These are phyloP conservation scores for Thalpophila matura DNA, from an alignment of 2,888 invertebrate species.

Conservation along the genomic window DNA sequence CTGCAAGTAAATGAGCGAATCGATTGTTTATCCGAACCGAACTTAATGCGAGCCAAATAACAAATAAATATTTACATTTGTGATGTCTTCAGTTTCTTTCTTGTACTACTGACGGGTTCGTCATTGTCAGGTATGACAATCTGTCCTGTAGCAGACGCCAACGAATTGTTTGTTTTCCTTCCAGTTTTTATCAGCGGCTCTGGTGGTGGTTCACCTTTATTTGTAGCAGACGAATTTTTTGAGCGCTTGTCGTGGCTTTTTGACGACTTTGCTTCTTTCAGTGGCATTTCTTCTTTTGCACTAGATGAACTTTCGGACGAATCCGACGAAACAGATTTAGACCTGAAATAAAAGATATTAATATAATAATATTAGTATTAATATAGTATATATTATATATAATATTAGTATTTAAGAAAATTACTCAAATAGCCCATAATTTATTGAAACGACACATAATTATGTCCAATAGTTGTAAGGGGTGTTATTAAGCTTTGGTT, in stretches of 20 bases:
- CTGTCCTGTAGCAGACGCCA: constrained; percentile 96
- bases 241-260: constrained; percentile 81
- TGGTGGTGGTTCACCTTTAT: constrained; percentile 84
- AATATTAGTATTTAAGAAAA: too few relatives aligned
- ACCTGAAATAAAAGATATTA: constrained; percentile 66
- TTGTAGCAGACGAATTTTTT: constrained; percentile 80
- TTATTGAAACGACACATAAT: too few relatives aligned
- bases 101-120: constrained; percentile 84
- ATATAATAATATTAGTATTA: too few relatives aligned
- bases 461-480: too few relatives aligned
- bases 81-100: constrained; percentile 92
- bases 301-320: constrained; percentile 77
- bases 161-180: constrained; percentile 96
- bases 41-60: neutral
- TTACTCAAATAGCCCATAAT: too few relatives aligned
- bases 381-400: too few relatives aligned
- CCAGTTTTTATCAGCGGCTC: constrained; percentile 89
- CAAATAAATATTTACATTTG: constrained; percentile 89
- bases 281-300: constrained; percentile 83
- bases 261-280: constrained; percentile 76
- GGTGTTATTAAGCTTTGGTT: too few relatives aligned
- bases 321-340: constrained; percentile 80
- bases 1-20: neutral
- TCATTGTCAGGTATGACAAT: constrained; percentile 93
- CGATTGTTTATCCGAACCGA: too few relatives aligned